Evolutionary conservation across 2,797 vertebrate species (phyloP).

Genomic region (Limnodromus scolopaceus): DNA sequence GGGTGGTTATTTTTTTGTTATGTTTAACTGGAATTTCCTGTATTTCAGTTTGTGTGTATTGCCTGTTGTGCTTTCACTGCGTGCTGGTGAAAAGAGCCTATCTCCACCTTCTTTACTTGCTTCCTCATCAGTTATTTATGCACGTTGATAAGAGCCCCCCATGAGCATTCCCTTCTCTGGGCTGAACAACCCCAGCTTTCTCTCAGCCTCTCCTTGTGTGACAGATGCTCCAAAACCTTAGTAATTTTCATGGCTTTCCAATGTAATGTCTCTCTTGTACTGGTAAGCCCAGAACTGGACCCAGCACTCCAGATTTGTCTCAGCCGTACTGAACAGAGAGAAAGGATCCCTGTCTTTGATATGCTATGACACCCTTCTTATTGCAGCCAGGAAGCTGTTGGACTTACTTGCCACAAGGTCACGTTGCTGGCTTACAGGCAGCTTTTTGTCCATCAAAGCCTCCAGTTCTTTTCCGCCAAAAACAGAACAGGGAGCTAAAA

Average conservation of each 20-base stretch:
- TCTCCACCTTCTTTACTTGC: neutral
- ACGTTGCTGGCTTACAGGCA: neutral
- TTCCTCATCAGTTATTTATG: neutral
- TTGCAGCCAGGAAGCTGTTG: neutral
- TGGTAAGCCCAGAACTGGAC: neutral
- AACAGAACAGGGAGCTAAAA: neutral
- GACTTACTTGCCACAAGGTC: neutral
- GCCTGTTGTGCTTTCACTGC: neutral
- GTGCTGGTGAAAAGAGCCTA: neutral
- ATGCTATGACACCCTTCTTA: neutral
- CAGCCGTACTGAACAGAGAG: neutral
- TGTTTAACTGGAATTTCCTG: neutral
- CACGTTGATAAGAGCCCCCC: rapidly evolving
- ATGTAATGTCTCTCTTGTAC: neutral
- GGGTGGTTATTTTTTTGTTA: neutral
- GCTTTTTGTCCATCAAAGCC: neutral
- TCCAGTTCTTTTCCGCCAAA: neutral
- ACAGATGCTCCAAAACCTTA: neutral
- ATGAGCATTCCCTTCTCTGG: neutral
- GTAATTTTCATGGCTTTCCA: neutral
- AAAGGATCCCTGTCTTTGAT: rapidly evolving
- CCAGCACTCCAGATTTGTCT: neutral
- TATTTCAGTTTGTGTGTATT: neutral
- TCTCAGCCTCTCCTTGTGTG: neutral
- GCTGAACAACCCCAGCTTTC: neutral